phyloP scores from a whole-genome alignment of 2,113 vertebrate genomes.

The Daboia siamensis region DNA sequence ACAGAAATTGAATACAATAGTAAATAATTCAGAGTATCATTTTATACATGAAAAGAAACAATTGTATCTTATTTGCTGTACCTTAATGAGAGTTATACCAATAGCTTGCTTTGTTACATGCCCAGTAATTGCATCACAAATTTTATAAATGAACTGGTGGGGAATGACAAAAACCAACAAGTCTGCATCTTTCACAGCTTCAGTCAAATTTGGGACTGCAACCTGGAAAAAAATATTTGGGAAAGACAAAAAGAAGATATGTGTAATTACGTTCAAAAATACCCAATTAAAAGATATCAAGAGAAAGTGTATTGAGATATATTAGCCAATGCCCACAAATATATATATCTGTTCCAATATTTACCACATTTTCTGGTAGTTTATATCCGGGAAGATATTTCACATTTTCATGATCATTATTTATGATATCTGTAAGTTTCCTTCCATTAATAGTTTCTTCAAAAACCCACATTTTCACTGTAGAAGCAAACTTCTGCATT shows the following conservation, averaged over 20 bases:
- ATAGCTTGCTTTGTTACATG: conserved; percentile 75
- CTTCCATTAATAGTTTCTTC: conserved; percentile 85
- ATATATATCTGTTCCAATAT: conserved; percentile 36
- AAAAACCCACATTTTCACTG: conserved; percentile 92
- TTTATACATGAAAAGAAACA: background rate
- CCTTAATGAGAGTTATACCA: conserved; percentile 94
- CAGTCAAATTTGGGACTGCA: conserved; percentile 77
- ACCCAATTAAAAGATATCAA: background rate
- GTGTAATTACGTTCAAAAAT: accelerated
- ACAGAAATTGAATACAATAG: too few relatives aligned
- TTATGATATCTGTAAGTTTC: conserved; percentile 91
- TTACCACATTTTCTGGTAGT: conserved; percentile 92
- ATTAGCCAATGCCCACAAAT: too few relatives aligned
- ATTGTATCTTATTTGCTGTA: conserved; percentile 34
- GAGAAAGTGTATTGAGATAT: background rate
- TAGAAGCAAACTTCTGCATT: conserved; percentile 79
- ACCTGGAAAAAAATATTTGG: conserved; percentile 65
- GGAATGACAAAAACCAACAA: conserved; percentile 89
- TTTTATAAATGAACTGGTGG: conserved; percentile 87
- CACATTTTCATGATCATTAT: conserved; percentile 88
- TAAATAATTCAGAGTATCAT: background rate
- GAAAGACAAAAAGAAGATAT: background rate
- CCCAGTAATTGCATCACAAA: conserved; percentile 85
- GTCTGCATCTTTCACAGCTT: conserved; percentile 84
- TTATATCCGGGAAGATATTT: conserved; percentile 92